Evolutionary conservation across 23 tunicate species (phyloP), one percentile per base, ranked within the genome.

Genomic region (Ciona savignyi): DNA sequence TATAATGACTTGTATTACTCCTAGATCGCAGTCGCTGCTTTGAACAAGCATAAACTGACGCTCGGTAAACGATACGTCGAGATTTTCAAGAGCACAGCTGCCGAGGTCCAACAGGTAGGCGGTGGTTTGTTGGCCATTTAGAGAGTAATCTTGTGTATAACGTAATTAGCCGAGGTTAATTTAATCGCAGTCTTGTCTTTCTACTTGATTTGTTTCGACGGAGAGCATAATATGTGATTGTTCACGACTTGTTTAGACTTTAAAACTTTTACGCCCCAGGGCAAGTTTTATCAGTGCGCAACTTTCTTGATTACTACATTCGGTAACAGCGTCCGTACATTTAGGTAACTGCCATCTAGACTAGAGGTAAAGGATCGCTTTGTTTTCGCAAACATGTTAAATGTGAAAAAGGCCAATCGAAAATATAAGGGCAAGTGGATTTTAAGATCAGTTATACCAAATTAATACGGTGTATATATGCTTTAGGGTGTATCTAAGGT

Each of bases 21-120:
- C 25, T 63, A 91, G 97, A 60, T 70, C 28, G 91, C 97, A 0
- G 42, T 66, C 22, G 76, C 66, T 33, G 91, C 97, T 3, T 64
- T 91, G 34, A 63, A 69, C 29, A 91, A 85, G 75, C 97, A 91
- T 74, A 91, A 91, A 71, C 86, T 83, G 60, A 91, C 97, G 11
- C 66, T 95, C 33, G 96, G 99, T 29, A 85, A 84, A 51, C 65
- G 99, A 77, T 95, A 95, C 83, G 87, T 95, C 34, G 99, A 95
- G 35, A 90, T 95, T 11, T 95, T 95, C 88, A 84, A 90, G 76
- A 88, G 96, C 63, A 95, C 99, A 0, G 99, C 96, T 24, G 99
- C 99, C 30, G 99, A 95, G 84, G 96, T 95, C 35, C 99, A 95
- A 61, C 99, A 95, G 85, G 99, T 95, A 34, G 29, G 33, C 4